Base-by-base conservation (phyloP, 2,797 vertebrate species). In the Podargus strigoides region DNA sequence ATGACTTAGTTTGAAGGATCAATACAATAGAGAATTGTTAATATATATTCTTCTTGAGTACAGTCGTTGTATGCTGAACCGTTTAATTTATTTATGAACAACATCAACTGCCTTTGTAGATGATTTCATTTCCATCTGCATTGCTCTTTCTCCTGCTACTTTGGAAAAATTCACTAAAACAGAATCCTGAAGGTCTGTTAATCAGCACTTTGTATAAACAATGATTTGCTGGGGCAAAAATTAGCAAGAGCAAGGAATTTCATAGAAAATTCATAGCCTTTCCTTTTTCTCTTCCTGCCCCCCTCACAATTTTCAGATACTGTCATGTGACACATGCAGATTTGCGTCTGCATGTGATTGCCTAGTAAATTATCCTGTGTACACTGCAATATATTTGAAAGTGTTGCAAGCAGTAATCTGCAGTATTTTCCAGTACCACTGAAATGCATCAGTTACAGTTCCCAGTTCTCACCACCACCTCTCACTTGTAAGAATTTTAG, bases 71-170 rank as follows among this genome's bases (percentile, higher is more conserved):
- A 85, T 59, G 20, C 80, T 59, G 30, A 85, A 82, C 36, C 73
- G 58, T 44, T 84, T 96, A 62, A 89, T 96, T 89, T 95, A 87
- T 93, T 94, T 92, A 85, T 69, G 73, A 93, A 68, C 37, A 80
- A 63, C 42, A 58, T 67, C 58, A 82, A 10, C 50, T 73, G 39
- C 49, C 37, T 93, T 85, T 79, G 72, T 49, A 85, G 52, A 69
- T 63, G 44, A 27, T 88, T 87, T 83, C 9, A 44, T 80, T 95
- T 93, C 68, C 22, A 42, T 78, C 32, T 72, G 9, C 27, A 58
- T 52, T 91, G 20, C 27, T 60, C 41, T 68, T 77, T 87, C 64
- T 85, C 59, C 34, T 56, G 9, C 26, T 62, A 39, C 26, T 50
- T 68, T n/a, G 28, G 53, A n/a, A 89, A 87, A 86, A 84, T 69